Percentiles rank a stretch among this genome's conserved stretches.
Evolutionary conservation across 2,797 vertebrate species (phyloP).

Genomic region (Cygnus olor): DNA sequence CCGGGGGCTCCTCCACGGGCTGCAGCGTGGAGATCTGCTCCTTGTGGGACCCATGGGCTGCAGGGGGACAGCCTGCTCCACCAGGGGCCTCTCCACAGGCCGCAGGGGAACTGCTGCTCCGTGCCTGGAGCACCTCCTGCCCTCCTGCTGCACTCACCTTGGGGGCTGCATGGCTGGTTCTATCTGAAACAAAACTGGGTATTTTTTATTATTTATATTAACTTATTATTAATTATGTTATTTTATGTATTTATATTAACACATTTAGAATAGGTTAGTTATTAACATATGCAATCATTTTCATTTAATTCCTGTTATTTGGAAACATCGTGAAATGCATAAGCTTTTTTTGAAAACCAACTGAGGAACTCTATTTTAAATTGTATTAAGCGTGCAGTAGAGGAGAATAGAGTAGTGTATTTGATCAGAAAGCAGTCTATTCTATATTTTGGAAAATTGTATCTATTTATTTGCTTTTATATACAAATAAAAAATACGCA

Average conservation of each 20-base stretch:
- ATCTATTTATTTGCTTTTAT: constrained; percentile 2
- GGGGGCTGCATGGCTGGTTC: too few species aligned
- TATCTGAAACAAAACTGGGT: not conserved
- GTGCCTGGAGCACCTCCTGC: too few species aligned
- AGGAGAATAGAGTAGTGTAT: not conserved
- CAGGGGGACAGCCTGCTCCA: too few species aligned
- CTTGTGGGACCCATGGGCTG: too few species aligned
- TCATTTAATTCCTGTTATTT: not conserved
- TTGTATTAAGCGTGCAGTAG: not conserved
- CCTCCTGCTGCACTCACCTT: too few species aligned
- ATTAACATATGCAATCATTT: not conserved
- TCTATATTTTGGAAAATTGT: constrained; percentile 29
- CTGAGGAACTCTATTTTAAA: not conserved
- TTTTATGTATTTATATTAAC: not conserved
- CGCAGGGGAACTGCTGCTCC: too few species aligned
- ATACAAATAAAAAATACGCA: not conserved
- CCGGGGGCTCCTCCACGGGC: too few species aligned
- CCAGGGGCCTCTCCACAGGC: too few species aligned
- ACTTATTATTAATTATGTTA: too few species aligned
- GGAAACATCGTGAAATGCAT: not conserved
- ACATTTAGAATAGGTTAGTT: not conserved
- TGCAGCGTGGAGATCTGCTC: too few species aligned
- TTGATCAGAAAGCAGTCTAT: not conserved
- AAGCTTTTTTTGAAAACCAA: not conserved
- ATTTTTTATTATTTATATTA: not conserved